Conservation (phyloP, 2,113 vertebrate species). For the Glaucidium brasilianum region DNA sequence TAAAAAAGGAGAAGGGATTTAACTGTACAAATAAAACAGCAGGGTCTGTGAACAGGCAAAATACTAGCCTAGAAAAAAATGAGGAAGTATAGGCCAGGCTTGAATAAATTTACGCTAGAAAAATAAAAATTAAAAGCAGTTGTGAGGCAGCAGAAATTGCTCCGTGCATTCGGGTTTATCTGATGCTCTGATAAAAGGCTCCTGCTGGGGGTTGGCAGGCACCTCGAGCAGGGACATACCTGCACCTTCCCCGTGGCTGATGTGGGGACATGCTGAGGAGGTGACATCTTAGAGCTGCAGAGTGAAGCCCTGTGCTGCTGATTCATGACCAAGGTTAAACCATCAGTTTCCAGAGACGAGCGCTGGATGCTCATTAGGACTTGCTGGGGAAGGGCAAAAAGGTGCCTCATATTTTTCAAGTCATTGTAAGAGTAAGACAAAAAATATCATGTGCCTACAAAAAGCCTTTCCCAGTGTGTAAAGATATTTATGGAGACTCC, state of each 20-base stretch:
- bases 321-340: neutral
- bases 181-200: neutral
- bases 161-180: fast-evolving
- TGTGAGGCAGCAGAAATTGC: neutral
- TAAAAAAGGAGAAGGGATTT: neutral
- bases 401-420: neutral
- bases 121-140: neutral
- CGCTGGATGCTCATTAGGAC: neutral
- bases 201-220: fast-evolving
- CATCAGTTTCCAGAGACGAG: neutral
- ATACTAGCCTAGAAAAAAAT: neutral
- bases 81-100: neutral
- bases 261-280: neutral
- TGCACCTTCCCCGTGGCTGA: neutral
- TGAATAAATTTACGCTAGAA: neutral
- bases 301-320: neutral
- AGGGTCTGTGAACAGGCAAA: neutral
- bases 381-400: neutral
- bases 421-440: neutral
- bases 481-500: neutral
- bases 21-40: neutral
- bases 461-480: neutral
- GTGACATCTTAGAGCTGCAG: neutral
- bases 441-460: neutral
- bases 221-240: neutral